Evolutionary conservation across 2,797 vertebrate species (phyloP), one percentile per base, ranked within the genome.

Genomic region (Acipenser transmontanus): DNA sequence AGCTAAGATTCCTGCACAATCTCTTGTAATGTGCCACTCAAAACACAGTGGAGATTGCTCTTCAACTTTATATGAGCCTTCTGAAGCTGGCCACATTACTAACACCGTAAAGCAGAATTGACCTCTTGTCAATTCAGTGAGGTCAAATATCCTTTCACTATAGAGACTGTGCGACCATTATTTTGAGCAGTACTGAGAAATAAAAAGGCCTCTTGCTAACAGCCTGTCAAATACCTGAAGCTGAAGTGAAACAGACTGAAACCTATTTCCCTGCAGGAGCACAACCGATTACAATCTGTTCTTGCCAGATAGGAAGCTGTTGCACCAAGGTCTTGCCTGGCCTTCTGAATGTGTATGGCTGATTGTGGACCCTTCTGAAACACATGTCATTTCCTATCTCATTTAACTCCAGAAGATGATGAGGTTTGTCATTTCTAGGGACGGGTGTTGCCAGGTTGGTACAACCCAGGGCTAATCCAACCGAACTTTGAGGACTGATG

Each of bases 231-330:
- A 34, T 4, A 52, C 50, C 50, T 12, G 50, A 52, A 52, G 12
- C 50, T 52, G 50, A 52, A 8, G 12, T 12, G 59, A 60, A 12
- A 17, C 59, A 13, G 59, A 60, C 12, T 60, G 13, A 60, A 60
- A 13, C 12, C 7, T 7, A 13, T 60, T 60, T 17, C 59, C 59
- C 59, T 60, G 2, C 17, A 60, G 59, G 59, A 60, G 7, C 11
- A 0, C 13, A 12, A 60, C 59, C 2, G 59, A 60, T 60, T 60
- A 60, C 59, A 60, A 8, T 20, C 12, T 60, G 59, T 60, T 60
- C 59, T 7, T 60, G 59, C 59, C 59, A 60, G 59, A 60, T 60
- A n/a, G 59, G 17, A 34, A n/a, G 59, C 59, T 60, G 17, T 20
- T 7, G 59, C 59, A 13, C 7, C 34, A 20, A 60, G 13, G 59